These are phyloP conservation scores for Corbicula japonica DNA, from an alignment of 2,888 invertebrate genomes.

Conservation along the genomic window DNA sequence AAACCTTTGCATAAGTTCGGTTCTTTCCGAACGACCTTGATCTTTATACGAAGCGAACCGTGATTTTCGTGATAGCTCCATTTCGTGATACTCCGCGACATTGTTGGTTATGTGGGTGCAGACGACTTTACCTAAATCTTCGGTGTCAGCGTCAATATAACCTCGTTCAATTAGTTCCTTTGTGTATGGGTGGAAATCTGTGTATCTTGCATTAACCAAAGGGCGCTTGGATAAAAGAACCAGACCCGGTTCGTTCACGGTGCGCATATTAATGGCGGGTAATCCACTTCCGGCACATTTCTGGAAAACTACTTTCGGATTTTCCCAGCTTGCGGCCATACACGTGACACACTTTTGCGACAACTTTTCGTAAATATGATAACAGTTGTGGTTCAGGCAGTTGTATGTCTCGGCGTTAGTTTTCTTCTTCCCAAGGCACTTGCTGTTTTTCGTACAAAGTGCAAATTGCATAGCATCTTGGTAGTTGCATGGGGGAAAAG, in stretches of 20 bases:
- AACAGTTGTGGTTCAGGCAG: slow-evolving; percentile 31
- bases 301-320: not conserved
- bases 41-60: slow-evolving; percentile 29
- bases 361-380: slow-evolving; percentile 5
- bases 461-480: slow-evolving; percentile 4
- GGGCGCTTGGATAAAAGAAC: slow-evolving; percentile 48
- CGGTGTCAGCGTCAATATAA: slow-evolving; percentile 40
- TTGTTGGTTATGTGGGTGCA: slow-evolving; percentile 44
- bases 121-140: slow-evolving; percentile 47
- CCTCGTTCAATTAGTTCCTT: slow-evolving; percentile 47
- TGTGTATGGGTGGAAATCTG: slow-evolving; percentile 42
- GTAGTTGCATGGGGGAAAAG: slow-evolving; percentile 29
- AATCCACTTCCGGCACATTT: slow-evolving; percentile 40
- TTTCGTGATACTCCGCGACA: slow-evolving; percentile 25
- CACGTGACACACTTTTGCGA: slow-evolving; percentile 49
- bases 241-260: slow-evolving; percentile 46
- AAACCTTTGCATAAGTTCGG: slow-evolving; percentile 39
- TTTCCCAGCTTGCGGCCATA: slow-evolving; percentile 13
- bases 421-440: slow-evolving; percentile 19
- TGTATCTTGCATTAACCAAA: slow-evolving; percentile 33
- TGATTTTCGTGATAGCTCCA: slow-evolving; percentile 12
- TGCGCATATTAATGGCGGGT: slow-evolving; percentile 25
- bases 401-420: not conserved
- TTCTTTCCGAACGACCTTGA: slow-evolving; percentile 42
- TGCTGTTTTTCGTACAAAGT: slow-evolving; percentile 20